Conservation (phyloP, 2,113 vertebrate species). For the Pedionomus torquatus region DNA sequence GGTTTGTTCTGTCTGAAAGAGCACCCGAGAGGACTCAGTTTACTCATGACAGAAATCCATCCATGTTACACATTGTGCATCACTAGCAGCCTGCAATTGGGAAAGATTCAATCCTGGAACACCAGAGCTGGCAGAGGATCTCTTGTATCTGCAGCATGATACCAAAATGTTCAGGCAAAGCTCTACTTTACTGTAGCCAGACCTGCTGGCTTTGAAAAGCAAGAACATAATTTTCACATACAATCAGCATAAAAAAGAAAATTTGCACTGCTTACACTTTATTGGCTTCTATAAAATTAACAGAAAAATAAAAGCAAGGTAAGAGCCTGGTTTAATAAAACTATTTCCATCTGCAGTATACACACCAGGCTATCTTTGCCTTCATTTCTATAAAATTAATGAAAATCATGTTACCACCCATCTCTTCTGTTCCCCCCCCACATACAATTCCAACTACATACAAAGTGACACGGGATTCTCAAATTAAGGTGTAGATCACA, state of each 20-base stretch:
- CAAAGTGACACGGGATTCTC: background rate
- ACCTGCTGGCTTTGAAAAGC: background rate
- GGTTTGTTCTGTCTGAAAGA: background rate
- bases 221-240: background rate
- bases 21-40: fast-evolving
- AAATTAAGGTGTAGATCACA: background rate
- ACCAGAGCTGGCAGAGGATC: background rate
- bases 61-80: background rate
- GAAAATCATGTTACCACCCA: background rate
- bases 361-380: background rate
- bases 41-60: background rate
- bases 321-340: conserved; percentile 13
- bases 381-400: conserved; percentile 20
- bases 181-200: background rate
- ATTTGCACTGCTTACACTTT: background rate
- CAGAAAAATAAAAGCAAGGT: conserved; percentile 52
- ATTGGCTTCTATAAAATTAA: conserved; percentile 45
- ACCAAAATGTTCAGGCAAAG: background rate
- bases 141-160: background rate
- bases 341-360: background rate
- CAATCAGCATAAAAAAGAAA: background rate
- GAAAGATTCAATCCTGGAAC: background rate
- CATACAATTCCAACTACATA: background rate
- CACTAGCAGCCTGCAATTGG: background rate
- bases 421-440: background rate